Conservation (phyloP, 2,797 vertebrate genomes). For the Phrynocephalus forsythii region DNA sequence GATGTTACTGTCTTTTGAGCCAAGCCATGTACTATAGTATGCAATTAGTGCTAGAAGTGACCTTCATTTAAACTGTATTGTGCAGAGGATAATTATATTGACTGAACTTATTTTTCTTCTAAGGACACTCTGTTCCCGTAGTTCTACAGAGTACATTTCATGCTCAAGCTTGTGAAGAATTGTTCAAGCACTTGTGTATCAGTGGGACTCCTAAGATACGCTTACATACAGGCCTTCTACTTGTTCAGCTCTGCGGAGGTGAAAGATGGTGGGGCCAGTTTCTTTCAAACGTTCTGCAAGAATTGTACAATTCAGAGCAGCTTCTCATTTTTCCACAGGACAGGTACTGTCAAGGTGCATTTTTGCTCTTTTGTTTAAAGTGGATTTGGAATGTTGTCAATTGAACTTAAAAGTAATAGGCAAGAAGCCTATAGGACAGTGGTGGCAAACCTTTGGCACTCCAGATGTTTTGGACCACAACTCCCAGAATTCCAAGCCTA, state of each 20-base stretch:
- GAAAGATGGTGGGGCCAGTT: constrained; percentile 99
- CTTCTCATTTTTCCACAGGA: constrained; percentile 98
- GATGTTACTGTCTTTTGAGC: background rate
- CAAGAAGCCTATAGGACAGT: background rate
- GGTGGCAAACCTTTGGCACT: too few relatives aligned
- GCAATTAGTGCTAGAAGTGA: constrained; percentile 3
- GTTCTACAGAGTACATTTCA: constrained; percentile 97
- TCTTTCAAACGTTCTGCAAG: constrained; percentile 97
- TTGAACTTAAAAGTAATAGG: background rate
- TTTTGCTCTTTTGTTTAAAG: background rate
- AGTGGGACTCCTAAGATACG: constrained; percentile 98
- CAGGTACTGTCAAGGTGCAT: constrained; percentile 80
- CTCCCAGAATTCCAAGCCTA: too few relatives aligned
- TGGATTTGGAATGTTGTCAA: background rate
- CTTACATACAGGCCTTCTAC: constrained; percentile 92
- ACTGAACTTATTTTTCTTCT: constrained; percentile 45
- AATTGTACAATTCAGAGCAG: constrained; percentile 98
- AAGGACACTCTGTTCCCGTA: constrained; percentile 94
- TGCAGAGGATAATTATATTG: background rate
- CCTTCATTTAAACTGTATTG: background rate
- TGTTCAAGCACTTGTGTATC: constrained; percentile 98
- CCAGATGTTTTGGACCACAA: too few relatives aligned
- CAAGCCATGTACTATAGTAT: background rate
- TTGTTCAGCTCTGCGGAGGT: constrained; percentile 95
- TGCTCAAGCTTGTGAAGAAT: constrained; percentile 95